Percentiles rank a stretch among this genome's conserved stretches.
These are phyloP conservation scores for Coelopa frigida DNA, from an alignment of 1,140 invertebrate genomes.

Conservation along the genomic window DNA sequence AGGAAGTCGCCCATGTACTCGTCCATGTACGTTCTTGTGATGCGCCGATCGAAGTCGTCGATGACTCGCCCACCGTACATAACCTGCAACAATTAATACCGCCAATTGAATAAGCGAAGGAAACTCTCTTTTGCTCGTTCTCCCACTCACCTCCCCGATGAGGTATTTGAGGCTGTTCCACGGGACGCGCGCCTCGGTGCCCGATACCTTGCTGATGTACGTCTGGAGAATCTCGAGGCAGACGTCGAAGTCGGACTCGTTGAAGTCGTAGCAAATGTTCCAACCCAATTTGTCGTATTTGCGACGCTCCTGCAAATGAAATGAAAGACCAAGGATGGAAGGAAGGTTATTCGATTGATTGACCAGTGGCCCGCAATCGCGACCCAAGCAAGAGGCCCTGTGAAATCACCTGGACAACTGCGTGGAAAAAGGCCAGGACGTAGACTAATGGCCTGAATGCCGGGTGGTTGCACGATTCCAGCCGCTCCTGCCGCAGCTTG, in stretches of 20 bases:
- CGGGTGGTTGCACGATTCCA: slow-evolving; percentile 65
- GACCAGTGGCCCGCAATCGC: neutral
- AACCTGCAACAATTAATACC: too few species aligned
- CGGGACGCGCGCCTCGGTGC: slow-evolving; percentile 60
- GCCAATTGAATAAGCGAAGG: neutral
- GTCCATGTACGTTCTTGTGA: slow-evolving; percentile 81
- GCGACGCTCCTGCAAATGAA: slow-evolving; percentile 60
- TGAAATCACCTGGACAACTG: slow-evolving; percentile 66
- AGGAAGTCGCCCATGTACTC: slow-evolving; percentile 92
- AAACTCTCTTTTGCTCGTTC: neutral
- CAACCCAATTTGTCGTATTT: slow-evolving; percentile 91
- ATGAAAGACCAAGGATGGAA: neutral
- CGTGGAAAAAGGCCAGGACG: slow-evolving; percentile 84
- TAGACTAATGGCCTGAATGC: slow-evolving; percentile 72
- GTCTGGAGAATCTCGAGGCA: slow-evolving; percentile 75
- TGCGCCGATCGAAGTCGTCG: slow-evolving; percentile 78
- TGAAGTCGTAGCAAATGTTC: slow-evolving; percentile 90
- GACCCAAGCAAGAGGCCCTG: neutral
- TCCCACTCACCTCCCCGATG: slow-evolving; percentile 68
- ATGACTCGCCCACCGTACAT: slow-evolving; percentile 91
- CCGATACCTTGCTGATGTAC: slow-evolving; percentile 65
- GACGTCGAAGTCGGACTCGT: slow-evolving; percentile 84
- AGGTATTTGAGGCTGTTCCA: slow-evolving; percentile 87
- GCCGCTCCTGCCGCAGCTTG: slow-evolving; percentile 63
- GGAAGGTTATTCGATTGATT: slow-evolving; percentile 24